Base-by-base conservation (phyloP, 2,888 invertebrate species). In the Monopis laevigella region DNA sequence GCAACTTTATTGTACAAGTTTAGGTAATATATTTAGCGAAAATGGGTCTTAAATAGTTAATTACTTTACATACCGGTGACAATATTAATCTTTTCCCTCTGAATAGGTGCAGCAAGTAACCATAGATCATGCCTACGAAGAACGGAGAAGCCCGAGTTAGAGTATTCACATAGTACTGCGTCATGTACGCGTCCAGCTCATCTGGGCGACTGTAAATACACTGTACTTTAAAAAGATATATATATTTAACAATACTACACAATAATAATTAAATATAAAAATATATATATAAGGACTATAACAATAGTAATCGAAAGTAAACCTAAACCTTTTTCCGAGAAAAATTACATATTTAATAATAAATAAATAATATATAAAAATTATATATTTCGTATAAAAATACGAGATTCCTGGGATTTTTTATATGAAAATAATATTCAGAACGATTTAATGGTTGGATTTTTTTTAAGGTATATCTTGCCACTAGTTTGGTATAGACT, bases 111-210 rank as follows among this genome's bases (percentile, higher is more conserved):
- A 71, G 38, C 1, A 69, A n/a, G 21, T 72, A 72, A 0, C 72
- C 72, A 38, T 56, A 58, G 24, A 69, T 48, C 58, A 71, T 61
- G 3, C 72, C 72, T 0, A 72, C 60, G 30, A 69, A 62, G 50
- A 71, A 71, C 0, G 71, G 72, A 0, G 69, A 53, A 0, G 59
- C 57, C 41, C 71, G 55, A 1, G 64, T 54, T 2, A 72, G 36
- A 0, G 65, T 62, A 44, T 67, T 64, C 2, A 64, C 47, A 38
- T 70, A 70, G 46, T 67, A 69, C 2, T 54, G 34, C 0, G 1
- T 27, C 26, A 60, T 5, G 16, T 55, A 67, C 1, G 48, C 13
- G 0, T 0, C 0, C 8, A 48, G 27, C 0, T 62, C 59, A 1
- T 36, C 39, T 0, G 29, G 21, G n/a, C 26, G 38, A 38, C 24